Evolutionary conservation across 2,113 vertebrate genomes (phyloP), one percentile per base, ranked within the genome.

Genomic region (Cinclus mexicanus): DNA sequence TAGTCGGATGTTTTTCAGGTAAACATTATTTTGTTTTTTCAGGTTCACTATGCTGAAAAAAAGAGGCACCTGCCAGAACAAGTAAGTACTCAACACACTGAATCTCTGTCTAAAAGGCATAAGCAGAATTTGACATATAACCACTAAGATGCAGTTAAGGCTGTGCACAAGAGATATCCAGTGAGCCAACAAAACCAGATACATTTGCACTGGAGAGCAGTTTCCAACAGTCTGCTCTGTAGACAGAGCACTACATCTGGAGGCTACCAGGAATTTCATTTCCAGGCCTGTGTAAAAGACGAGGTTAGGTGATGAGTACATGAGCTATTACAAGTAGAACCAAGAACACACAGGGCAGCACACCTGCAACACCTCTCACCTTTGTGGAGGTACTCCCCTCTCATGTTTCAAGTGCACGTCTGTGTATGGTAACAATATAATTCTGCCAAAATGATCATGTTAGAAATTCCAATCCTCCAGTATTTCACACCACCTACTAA

Each of bases 341-440:
- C 14, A 69, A 44, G 22, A 83, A 49, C 37, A 29, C 5, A 1
- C 2, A 39, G 15, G 18, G 35, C 52, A 82, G 47, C 15, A 53
- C 13, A 59, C 4, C 14, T 55, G 29, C 42, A 82, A 33, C 20
- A 59, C 14, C 14, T 72, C 44, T 61, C 24, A 23, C 31, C 16
- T 60, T 56, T 39, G 11, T 9, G 15, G 74, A 41, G 11, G 15
- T 20, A 25, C 47, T 81, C 5, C 47, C 6, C 20, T 57, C 65
- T 44, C 37, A 18, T 0, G 1, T 46, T 61, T 93, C 20, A 37
- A 31, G 13, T 57, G 20, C 20, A 21, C 3, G 1, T 7, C 59
- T 9, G 16, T 11, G 2, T 64, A 79, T 1, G 2, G 22, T 46
- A 82, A 67, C 12, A 82, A 82, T 63, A 31, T 29, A 14, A 84